Conservation (phyloP, 2,797 vertebrate species). For the Cyclura pinguis region DNA sequence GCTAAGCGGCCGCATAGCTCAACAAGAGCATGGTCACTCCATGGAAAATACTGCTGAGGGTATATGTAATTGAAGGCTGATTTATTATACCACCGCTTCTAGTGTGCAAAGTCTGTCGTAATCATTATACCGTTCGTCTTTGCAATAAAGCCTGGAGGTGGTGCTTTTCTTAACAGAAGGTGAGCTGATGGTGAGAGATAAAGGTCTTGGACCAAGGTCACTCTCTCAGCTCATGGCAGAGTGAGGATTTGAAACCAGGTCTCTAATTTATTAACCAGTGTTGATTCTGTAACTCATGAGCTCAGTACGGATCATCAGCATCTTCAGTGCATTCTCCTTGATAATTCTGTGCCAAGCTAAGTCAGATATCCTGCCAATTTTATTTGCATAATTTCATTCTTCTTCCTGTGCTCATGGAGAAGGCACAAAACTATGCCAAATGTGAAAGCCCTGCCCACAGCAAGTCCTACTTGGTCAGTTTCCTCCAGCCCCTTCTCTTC, state of each 20-base stretch:
- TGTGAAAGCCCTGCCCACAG: background rate
- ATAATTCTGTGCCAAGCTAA: background rate
- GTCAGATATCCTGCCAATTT: background rate
- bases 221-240: background rate
- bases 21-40: background rate
- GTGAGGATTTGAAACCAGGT: background rate
- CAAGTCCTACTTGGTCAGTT: background rate
- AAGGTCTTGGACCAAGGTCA: background rate
- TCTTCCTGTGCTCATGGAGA: background rate
- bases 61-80: background rate
- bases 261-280: background rate
- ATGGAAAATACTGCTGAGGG: background rate
- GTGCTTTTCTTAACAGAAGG: background rate
- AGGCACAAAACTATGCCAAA: background rate
- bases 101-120: conserved; percentile 21
- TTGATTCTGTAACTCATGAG: background rate
- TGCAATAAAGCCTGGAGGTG: conserved; percentile 8
- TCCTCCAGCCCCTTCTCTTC: fast-evolving
- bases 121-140: conserved; percentile 7
- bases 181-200: background rate
- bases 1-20: background rate
- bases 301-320: background rate
- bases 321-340: background rate
- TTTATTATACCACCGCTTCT: background rate
- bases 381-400: background rate